phyloP scores from a whole-genome alignment of 2,113 vertebrate genomes.

The Melanerpes formicivorus region DNA sequence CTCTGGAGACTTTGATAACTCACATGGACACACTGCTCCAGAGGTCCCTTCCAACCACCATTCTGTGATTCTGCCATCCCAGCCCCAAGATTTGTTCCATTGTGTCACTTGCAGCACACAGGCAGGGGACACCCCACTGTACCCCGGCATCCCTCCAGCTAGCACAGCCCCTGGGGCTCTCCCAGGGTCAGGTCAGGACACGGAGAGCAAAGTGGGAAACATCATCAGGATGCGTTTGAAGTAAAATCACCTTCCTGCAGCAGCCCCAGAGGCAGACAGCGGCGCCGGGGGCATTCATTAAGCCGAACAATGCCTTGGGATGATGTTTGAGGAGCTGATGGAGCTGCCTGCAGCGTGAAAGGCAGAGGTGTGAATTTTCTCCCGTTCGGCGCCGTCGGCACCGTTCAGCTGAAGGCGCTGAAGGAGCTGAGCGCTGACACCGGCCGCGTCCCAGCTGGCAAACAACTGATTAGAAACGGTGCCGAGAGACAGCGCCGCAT shows the following conservation, averaged over 20 bases:
- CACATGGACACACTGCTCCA: too few species aligned
- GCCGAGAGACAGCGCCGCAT: neutral
- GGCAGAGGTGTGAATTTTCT: conserved; percentile 24
- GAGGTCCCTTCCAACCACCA: too few species aligned
- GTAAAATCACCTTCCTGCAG: accelerated
- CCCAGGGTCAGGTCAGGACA: accelerated
- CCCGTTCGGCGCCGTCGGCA: neutral
- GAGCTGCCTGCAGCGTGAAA: neutral
- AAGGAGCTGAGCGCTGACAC: neutral
- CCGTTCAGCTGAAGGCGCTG: neutral
- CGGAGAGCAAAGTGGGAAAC: accelerated
- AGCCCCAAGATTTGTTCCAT: neutral
- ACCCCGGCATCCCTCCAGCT: neutral
- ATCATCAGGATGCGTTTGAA: accelerated
- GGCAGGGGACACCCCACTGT: neutral
- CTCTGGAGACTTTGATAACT: too few species aligned
- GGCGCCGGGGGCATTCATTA: neutral
- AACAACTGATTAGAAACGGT: neutral
- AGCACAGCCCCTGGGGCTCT: neutral
- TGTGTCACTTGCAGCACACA: accelerated
- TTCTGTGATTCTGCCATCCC: neutral
- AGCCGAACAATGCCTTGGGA: neutral
- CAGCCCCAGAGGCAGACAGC: neutral
- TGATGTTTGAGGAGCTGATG: neutral
- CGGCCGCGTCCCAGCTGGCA: neutral